A percentile compares a stretch with the other conserved stretches of the same genome.
Conservation (phyloP, 2,113 vertebrate genomes). For the Monarcha castaneiventris region DNA sequence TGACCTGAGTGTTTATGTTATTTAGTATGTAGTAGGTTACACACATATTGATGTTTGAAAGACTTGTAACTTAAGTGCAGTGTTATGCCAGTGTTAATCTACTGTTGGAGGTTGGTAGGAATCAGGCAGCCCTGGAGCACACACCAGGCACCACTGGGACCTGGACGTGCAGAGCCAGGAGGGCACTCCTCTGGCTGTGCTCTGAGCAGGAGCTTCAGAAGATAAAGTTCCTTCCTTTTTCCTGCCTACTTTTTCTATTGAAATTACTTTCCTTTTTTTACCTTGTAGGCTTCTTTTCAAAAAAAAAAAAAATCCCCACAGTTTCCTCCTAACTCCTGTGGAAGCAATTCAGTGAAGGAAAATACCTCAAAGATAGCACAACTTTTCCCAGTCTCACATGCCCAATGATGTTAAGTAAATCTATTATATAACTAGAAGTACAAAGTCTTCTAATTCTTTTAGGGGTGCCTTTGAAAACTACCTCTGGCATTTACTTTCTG, state of each 20-base stretch:
- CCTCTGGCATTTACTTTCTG: not conserved
- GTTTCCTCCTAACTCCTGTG: not conserved
- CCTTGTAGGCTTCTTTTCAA: not conserved
- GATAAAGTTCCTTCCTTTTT: not conserved
- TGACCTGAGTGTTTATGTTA: not conserved
- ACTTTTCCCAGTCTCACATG: not conserved
- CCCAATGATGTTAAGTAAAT: not conserved
- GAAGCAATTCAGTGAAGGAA: not conserved
- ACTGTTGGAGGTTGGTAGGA: rapidly evolving
- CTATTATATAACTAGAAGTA: not conserved
- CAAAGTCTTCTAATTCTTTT: not conserved
- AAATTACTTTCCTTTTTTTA: not conserved
- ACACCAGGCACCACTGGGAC: not conserved
- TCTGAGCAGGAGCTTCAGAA: not conserved
- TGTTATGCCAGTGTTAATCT: not conserved
- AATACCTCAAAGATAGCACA: not conserved
- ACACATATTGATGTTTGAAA: not conserved
- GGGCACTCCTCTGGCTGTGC: not conserved
- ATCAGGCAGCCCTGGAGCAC: not conserved
- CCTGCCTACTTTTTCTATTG: not conserved
- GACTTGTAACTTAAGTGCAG: not conserved
- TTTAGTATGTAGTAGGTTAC: not conserved
- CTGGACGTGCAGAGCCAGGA: not conserved
- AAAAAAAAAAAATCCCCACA: not conserved
- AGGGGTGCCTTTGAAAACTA: not conserved